These are phyloP conservation scores for Athripsodes cinereus DNA, from an alignment of 2,888 invertebrate genomes.

Conservation along the genomic window DNA sequence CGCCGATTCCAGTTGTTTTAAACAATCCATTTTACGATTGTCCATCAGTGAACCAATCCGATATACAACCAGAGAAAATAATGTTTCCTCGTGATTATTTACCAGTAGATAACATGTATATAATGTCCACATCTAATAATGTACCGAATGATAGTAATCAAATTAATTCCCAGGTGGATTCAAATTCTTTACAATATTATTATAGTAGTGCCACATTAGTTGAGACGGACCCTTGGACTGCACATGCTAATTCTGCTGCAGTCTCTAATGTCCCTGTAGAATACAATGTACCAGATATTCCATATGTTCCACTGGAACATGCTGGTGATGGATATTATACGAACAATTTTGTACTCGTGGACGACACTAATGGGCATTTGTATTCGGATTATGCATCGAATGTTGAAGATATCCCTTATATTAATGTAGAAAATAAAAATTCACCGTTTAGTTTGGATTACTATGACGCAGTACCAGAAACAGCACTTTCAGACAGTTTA, in stretches of 20 bases:
- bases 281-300: slow-evolving; percentile 33
- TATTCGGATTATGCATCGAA: slow-evolving; percentile 45
- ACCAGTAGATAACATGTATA: slow-evolving; percentile 50
- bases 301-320: slow-evolving; percentile 41
- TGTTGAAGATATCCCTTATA: slow-evolving; percentile 36
- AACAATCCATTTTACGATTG: slow-evolving; percentile 50
- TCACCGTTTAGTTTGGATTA: slow-evolving; percentile 19
- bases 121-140: slow-evolving; percentile 32
- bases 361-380: slow-evolving; percentile 32
- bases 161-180: background rate
- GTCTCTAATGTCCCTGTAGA: background rate
- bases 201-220: slow-evolving; percentile 39
- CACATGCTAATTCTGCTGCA: slow-evolving; percentile 20
- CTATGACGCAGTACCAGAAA: slow-evolving; percentile 23
- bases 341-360: slow-evolving; percentile 35
- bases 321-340: background rate
- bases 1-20: slow-evolving; percentile 39
- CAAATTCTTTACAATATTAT: slow-evolving; percentile 27
- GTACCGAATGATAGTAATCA: slow-evolving; percentile 32
- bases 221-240: slow-evolving; percentile 45
- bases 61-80: slow-evolving; percentile 37
- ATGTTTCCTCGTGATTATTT: slow-evolving; percentile 47
- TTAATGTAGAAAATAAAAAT: slow-evolving; percentile 37
- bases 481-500: slow-evolving; percentile 19
- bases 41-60: slow-evolving; percentile 37